phyloP scores from a whole-genome alignment of 2,797 vertebrate genomes.

The Enteromius argenteus region DNA sequence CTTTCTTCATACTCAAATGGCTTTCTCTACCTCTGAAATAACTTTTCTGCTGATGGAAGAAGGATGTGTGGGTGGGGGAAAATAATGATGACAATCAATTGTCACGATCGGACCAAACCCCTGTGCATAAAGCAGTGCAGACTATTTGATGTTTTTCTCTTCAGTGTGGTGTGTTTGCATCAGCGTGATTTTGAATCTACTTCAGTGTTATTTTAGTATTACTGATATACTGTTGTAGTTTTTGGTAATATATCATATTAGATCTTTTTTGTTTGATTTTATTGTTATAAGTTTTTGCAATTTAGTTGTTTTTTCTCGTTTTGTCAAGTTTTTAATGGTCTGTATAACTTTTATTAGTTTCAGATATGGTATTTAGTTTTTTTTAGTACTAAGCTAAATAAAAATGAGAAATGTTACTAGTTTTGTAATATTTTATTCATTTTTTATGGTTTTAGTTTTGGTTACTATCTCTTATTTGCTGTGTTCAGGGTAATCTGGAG shows the following conservation, averaged over 20 bases:
- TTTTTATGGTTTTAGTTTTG: not conserved
- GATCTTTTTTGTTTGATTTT: not conserved
- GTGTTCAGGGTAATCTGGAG: not conserved
- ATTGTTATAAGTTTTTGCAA: not conserved
- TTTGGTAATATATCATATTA: not conserved
- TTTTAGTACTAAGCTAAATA: not conserved
- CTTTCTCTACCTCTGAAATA: not conserved
- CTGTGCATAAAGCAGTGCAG: not conserved
- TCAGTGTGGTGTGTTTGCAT: not conserved
- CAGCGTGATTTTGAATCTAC: not conserved
- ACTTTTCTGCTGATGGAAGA: not conserved
- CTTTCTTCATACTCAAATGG: not conserved
- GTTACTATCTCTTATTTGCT: not conserved
- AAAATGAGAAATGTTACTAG: not conserved
- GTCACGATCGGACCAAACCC: not conserved
- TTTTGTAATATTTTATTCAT: not conserved
- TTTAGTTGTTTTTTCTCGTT: not conserved
- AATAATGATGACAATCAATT: not conserved
- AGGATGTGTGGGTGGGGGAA: not conserved
- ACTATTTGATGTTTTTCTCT: not conserved
- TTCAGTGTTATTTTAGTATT: not conserved
- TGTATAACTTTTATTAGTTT: too few species aligned
- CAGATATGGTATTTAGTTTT: too few species aligned
- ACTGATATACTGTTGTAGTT: not conserved
- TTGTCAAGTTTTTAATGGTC: not conserved